Base-by-base conservation (phyloP, 2,888 invertebrate genomes). In the Andricus quercusramuli region DNA sequence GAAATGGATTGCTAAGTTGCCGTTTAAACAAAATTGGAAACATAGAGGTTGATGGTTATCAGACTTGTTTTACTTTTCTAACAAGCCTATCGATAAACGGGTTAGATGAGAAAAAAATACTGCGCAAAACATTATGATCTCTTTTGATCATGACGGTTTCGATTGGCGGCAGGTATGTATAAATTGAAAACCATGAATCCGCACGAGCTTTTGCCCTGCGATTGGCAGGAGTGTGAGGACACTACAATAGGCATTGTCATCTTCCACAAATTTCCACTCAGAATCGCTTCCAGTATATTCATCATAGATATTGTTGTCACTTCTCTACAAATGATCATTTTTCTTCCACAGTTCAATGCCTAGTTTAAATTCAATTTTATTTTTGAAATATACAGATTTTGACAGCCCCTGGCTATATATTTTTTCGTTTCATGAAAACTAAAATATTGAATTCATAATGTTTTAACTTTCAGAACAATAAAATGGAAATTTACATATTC, bases 211-310 rank as follows among this genome's bases (percentile, higher is more conserved):
- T 17, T 47, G 47, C 17, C n/a, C n/a, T 59, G n/a, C 56, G 25
- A 62, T 62, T 62, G 62, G 25, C 22, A 62, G 22, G 22, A 44
- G 22, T 44, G 44, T 68, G 44, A 68, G 41, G 22, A 68, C 15
- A 44, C 44, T 68, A 68, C 22, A 68, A 68, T 68, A 68, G 68
- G 68, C 68, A 68, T 68, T 68, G 68, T 68, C 68, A 68, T 47
- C 44, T 68, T 68, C 25, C 25, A 68, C 44, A 68, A 68, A 17
- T 68, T 68, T 68, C 44, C 67, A 68, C 68, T 68, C 41, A 44
- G 68, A 44, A 41, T 25, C 11, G 22, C 25, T 62, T 62, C 25
- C 22, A 62, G 62, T 25, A 62, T 62, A 62, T 62, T 62, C 25
- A 62, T 62, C 62, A 62, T 25, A 22, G 62, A 62, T 62, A 62